Evolutionary conservation across 2,113 vertebrate species (phyloP), one percentile per base, ranked within the genome.

Genomic region (Anarrhichthys ocellatus): DNA sequence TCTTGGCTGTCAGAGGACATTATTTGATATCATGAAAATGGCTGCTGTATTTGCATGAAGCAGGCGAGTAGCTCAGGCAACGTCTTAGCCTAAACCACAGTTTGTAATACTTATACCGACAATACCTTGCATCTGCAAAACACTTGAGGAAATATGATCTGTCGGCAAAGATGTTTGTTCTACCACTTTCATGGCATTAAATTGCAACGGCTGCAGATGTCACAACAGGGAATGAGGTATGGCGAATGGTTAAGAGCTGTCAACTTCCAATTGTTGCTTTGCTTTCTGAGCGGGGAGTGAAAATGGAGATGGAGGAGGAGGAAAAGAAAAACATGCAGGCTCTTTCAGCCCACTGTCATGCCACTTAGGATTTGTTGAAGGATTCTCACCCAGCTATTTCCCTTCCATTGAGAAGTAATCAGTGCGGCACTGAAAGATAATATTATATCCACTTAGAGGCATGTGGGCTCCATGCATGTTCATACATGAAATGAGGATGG

Each of bases 321-420:
- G 85, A 46, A 83, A 89, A 88, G 83, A 87, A 91, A 91, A 93
- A 91, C 91, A 94, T 83, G 86, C 88, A 54, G 92, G 91, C 89
- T 87, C 92, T 94, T 93, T 93, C 90, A 94, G 90, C 83, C 78
- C 85, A 81, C 92, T 91, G 92, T 93, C 93, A 93, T 86, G 91
- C 90, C 91, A 94, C 94, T 95, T 94, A 92, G 90, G 88, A 92
- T 89, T 88, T 82, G 93, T 89, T 94, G 94, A 95, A 92, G 89
- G 93, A 94, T 95, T 92, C 91, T 92, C 91, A 91, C 89, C 88
- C 92, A 91, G 80, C 89, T 92, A 81, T 94, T 92, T 84, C 91
- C 91, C 87, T 88, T 90, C 90, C 85, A 86, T 92, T 92, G 90
- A 93, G 90, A 84, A 89, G 91, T 90, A 93, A 94, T 94, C 92